phyloP scores from a whole-genome alignment of 53 echinoderm and acorn worm species.

The Glandiceps talaboti region DNA sequence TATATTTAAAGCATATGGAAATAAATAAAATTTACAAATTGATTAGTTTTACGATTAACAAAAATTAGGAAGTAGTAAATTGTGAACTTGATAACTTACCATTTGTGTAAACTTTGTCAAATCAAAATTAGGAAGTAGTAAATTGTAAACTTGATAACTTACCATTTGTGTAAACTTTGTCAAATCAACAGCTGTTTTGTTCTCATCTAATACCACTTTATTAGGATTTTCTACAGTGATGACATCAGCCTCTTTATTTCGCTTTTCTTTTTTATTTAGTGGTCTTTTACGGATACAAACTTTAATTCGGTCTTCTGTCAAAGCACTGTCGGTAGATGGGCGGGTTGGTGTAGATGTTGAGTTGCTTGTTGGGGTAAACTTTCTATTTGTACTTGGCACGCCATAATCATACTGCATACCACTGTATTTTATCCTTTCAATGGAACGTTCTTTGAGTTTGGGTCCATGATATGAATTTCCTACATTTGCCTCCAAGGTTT shows the following conservation, averaged over 20 bases:
- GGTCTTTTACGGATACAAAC: slow-evolving; percentile 89
- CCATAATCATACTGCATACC: slow-evolving; percentile 68
- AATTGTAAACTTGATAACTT: too few relatives aligned
- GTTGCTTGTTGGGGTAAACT: background rate
- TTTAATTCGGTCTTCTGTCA: slow-evolving; percentile 22
- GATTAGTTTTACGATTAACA: too few relatives aligned
- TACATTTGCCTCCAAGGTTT: slow-evolving; percentile 11
- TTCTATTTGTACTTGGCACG: slow-evolving; percentile 29
- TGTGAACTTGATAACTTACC: too few relatives aligned
- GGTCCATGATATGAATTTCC: slow-evolving; percentile 1
- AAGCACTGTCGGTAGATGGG: background rate
- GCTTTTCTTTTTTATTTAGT: slow-evolving; percentile 56
- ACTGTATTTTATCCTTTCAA: slow-evolving; percentile 37
- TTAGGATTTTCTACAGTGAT: slow-evolving; percentile 35
- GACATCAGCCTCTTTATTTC: slow-evolving; percentile 53
- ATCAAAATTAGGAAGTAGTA: too few relatives aligned
- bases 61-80: too few relatives aligned
- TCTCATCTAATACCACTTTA: slow-evolving; percentile 57
- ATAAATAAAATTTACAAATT: too few relatives aligned
- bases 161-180: slow-evolving; percentile 77
- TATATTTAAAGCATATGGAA: too few relatives aligned
- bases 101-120: slow-evolving; percentile 68
- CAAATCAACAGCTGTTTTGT: slow-evolving; percentile 66
- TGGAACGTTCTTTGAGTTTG: slow-evolving; percentile 5
- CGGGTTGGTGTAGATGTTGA: background rate